Percentiles rank a stretch among this genome's conserved stretches.
phyloP scores from a whole-genome alignment of 2,888 invertebrate species.

The Drosophila mayaguana region DNA sequence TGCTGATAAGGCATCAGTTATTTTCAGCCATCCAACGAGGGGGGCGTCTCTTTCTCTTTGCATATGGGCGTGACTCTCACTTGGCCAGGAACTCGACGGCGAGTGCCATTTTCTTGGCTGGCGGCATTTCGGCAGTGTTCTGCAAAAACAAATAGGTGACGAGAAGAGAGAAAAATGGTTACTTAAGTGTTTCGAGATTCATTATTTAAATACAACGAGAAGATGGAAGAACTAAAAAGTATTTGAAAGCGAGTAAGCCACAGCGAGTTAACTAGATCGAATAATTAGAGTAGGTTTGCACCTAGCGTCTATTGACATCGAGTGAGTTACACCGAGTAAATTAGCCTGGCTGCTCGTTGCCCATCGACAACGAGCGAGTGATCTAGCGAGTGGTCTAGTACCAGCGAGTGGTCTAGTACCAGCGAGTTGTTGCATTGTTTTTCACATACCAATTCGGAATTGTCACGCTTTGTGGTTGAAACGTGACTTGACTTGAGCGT shows the following conservation, averaged over 20 bases:
- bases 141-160: constrained; percentile 3
- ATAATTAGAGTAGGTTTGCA: neutral
- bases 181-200: too few species aligned
- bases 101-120: constrained; percentile 63
- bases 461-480: constrained; percentile 28
- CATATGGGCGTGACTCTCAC: constrained; percentile 28
- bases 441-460: constrained; percentile 45
- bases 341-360: too few species aligned
- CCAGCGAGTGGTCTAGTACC: neutral
- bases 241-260: too few species aligned
- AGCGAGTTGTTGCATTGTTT: neutral
- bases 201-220: too few species aligned
- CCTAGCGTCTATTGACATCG: neutral
- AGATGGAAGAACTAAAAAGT: too few species aligned
- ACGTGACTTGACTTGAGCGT: constrained; percentile 43
- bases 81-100: constrained; percentile 55
- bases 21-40: neutral
- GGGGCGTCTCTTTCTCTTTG: constrained; percentile 5
- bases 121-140: constrained; percentile 58
- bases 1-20: constrained; percentile 8
- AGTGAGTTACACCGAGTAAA: too few species aligned
- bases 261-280: neutral
- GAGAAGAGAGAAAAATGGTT: neutral
- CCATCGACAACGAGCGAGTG: too few species aligned
- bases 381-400: too few species aligned